These are phyloP conservation scores for Trichonephila clavata DNA, from an alignment of 1,140 invertebrate genomes.

Conservation along the genomic window DNA sequence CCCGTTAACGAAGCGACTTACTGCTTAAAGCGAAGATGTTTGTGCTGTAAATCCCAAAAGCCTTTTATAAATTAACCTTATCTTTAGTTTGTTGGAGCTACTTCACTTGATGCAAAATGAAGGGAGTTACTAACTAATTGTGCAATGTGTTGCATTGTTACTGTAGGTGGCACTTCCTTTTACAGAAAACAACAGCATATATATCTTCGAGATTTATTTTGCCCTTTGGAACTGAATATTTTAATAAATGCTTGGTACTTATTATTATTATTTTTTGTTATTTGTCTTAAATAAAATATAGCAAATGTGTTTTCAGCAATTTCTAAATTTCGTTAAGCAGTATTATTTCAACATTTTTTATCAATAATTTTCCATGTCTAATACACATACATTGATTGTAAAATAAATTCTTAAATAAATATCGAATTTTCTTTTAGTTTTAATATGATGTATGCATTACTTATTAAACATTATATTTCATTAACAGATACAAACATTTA, in stretches of 20 bases:
- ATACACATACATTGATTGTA: no score
- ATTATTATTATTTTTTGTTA: no score
- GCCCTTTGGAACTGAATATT: background rate
- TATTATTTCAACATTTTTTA: no score
- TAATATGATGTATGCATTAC: no score
- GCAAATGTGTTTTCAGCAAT: no score
- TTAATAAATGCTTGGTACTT: background rate
- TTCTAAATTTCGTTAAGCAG: background rate
- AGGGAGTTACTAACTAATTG: slow-evolving; percentile 38
- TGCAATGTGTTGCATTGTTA: background rate
- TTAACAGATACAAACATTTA: no score
- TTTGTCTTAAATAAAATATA: no score
- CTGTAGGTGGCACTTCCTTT: background rate
- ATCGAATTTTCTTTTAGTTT: no score
- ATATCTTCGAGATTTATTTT: background rate
- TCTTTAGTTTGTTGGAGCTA: slow-evolving; percentile 26
- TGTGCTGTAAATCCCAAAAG: slow-evolving; percentile 51
- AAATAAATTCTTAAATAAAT: no score
- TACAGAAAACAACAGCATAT: background rate
- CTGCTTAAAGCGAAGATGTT: slow-evolving; percentile 27
- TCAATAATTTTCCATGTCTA: no score
- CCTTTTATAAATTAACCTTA: slow-evolving; percentile 72
- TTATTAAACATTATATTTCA: no score
- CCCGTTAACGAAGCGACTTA: background rate
- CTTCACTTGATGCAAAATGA: background rate